Evolutionary conservation across 2,888 invertebrate genomes (phyloP), one percentile per base, ranked within the genome.

Genomic region (Cosmopolites sordidus): DNA sequence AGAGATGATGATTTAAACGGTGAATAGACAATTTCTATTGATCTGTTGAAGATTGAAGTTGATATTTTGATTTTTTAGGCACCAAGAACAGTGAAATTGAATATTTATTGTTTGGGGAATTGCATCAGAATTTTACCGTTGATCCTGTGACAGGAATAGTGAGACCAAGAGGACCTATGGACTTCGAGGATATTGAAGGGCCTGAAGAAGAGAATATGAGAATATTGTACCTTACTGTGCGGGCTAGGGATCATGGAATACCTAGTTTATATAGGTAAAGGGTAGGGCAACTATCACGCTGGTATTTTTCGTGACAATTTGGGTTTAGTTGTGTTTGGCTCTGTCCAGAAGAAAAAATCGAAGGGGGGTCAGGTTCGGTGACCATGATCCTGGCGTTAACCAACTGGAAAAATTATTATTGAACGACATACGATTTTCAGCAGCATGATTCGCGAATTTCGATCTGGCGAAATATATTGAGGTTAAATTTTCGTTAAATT

Each of bases 1-100:
- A 82, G 86, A 61, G 93, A 93, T 75, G 81, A 84, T 43, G 93
- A 93, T 76, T 78, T 91, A 41, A 90, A 90, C 74, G 92, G 87
- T 85, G 64, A 60, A n/a, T 38, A 41, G 11, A 41, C 11, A 12
- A 38, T 38, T 38, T 38, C 12, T 38, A 5, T 38, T 11, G 8
- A 38, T 5, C 11, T 11, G 29, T 8, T 29, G 29, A 29, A 29
- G 29, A 37, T 37, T 37, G 5, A 37, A 37, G 3, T 14, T 6
- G 37, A 14, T 12, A 37, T 14, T 8, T 22, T 8, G 22, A 22
- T 22, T 3, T 22, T 22, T 39, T 39, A 65, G 65, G 65, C 16
- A 92, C 93, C 0, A 84, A 83, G 66, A 94, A 94, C 70, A 92
- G 91, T 65, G 85, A 89, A 69, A 83, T 94, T 52, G 83, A 87